phyloP scores from a whole-genome alignment of 2,888 invertebrate genomes.

The Rhopalosiphum nymphaeae region DNA sequence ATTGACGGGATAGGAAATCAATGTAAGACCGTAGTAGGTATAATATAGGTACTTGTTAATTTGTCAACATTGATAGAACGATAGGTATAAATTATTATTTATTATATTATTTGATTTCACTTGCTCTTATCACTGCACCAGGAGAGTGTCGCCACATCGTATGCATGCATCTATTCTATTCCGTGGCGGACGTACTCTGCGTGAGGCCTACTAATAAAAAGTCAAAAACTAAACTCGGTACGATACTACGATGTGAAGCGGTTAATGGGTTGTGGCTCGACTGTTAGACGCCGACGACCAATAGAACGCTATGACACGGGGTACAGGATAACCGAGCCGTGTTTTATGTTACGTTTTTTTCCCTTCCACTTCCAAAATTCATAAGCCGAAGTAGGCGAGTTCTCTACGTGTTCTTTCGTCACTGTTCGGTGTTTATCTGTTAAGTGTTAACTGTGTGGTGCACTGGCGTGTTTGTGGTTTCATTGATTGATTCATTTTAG shows the following conservation, averaged over 20 bases:
- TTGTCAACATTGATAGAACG: too few species aligned
- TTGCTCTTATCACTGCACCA: neutral
- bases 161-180: neutral
- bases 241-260: neutral
- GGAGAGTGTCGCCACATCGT: conserved; percentile 52
- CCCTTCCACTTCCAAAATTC: neutral
- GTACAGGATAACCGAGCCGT: conserved; percentile 16
- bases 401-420: conserved; percentile 1
- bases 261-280: conserved; percentile 24
- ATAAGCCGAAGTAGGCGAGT: neutral
- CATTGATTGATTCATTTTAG: conserved; percentile 19
- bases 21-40: too few species aligned
- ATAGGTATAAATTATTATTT: neutral
- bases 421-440: neutral
- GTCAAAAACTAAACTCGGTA: neutral
- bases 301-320: neutral
- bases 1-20: too few species aligned
- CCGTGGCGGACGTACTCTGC: too few species aligned
- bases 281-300: conserved; percentile 35
- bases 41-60: too few species aligned
- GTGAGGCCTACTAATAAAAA: neutral
- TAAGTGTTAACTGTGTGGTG: neutral
- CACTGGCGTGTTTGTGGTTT: neutral
- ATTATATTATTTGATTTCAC: neutral
- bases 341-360: conserved; percentile 29